A percentile compares a stretch with the other conserved stretches of the same genome.
Conservation (phyloP, 2,113 vertebrate species). For the Atractosteus spatula region DNA sequence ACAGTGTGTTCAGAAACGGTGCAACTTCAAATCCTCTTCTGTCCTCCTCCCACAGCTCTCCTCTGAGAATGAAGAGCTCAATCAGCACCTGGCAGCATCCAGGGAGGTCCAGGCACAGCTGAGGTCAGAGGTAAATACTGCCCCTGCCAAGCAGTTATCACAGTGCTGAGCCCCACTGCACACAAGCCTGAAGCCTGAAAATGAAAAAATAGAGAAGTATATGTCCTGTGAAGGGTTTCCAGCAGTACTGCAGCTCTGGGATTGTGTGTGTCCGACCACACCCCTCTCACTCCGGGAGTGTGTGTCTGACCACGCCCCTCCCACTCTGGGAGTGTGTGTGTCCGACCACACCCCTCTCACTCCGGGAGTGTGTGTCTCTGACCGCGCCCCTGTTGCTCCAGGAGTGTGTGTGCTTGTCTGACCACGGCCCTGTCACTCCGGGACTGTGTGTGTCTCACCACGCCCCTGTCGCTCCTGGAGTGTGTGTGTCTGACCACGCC, state of each 20-base stretch:
- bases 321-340: not conserved
- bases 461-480: not conserved
- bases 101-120: conserved; percentile 69
- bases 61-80: conserved; percentile 79
- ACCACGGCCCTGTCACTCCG: not conserved
- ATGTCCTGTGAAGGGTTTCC: too few relatives aligned
- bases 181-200: not conserved
- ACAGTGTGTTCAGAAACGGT: too few relatives aligned
- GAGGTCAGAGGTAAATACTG: conserved; percentile 66
- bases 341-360: not conserved
- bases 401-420: not conserved
- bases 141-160: too few relatives aligned
- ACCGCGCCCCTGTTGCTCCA: not conserved
- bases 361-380: not conserved
- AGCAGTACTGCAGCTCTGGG: too few relatives aligned
- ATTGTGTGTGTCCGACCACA: too few relatives aligned
- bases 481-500: not conserved
- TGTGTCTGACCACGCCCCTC: not conserved
- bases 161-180: not conserved
- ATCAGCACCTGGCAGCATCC: conserved; percentile 65
- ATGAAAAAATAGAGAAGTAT: too few relatives aligned
- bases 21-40: too few relatives aligned
- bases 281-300: not conserved
- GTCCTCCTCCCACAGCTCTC: conserved; percentile 51
- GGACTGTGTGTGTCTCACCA: not conserved